Evolutionary conservation across 2,113 vertebrate species (phyloP), one percentile per base, ranked within the genome.

Genomic region (Orthonyx spaldingii): DNA sequence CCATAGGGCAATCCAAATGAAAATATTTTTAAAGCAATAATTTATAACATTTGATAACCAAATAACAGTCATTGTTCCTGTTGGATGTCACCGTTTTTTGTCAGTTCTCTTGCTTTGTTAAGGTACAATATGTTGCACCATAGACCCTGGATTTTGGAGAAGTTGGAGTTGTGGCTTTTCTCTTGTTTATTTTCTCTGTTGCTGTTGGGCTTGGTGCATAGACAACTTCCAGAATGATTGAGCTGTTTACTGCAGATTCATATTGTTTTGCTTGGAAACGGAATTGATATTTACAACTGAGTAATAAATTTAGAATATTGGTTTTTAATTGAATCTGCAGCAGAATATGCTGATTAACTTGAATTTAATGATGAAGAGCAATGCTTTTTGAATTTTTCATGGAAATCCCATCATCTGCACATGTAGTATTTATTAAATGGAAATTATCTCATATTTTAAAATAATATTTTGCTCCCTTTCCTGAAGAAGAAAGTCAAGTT

Each of bases 301-400:
- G 53, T 33, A 69, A 92, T 91, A 80, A 64, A 83, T 92, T 69
- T 69, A 82, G 53, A 82, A 50, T 89, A 94, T 79, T 91, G 84
- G 33, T 71, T 91, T 93, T 83, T 87, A 95, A 95, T 87, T 69
- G 55, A 84, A 77, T 82, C 47, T 79, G 80, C 53, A 63, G 77
- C 39, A 92, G 72, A 94, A 84, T 65, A 35, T 70, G 70, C 71
- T 93, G 84, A 80, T 94, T 84, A 65, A 71, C 41, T 76, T 57
- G 64, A 84, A 85, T 86, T 82, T 65, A 75, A 37, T 84, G 56
- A 70, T 4, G 19, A 81, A 66, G 68, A 66, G 37, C 23, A 78
- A 24, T 74, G 68, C 13, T 84, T 72, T 88, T 63, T 11, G 50
- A 46, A 47, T 83, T 89, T 91, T 84, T 94, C 83, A 74, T 66